A percentile compares a stretch with the other conserved stretches of the same genome.
Evolutionary conservation across 2,888 invertebrate genomes (phyloP).

Genomic region (Oscheius sp.): DNA sequence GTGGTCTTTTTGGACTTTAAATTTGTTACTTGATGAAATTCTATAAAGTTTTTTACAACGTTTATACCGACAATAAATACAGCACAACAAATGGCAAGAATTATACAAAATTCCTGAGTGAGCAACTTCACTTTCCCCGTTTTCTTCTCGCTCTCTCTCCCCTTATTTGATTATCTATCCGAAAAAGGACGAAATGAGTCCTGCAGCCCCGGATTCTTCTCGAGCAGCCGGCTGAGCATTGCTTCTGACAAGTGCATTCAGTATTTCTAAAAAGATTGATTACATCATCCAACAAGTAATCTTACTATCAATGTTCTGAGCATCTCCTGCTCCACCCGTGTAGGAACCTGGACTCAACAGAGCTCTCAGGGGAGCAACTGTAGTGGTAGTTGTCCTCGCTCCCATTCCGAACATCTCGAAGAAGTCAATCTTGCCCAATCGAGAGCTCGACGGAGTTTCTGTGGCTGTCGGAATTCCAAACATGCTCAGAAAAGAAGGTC

Average conservation of each 20-base stretch:
- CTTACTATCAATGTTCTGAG: conserved; percentile 38
- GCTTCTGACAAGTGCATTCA: conserved; percentile 52
- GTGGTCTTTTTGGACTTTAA: conserved; percentile 26
- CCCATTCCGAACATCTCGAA: conserved; percentile 43
- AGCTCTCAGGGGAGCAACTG: conserved; percentile 49
- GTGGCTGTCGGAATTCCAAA: conserved; percentile 33
- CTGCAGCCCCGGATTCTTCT: conserved; percentile 44
- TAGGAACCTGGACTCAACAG: conserved; percentile 37
- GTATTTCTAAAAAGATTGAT: conserved; percentile 41
- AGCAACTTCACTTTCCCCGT: conserved; percentile 6
- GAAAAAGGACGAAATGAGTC: conserved; percentile 51
- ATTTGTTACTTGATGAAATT: background rate
- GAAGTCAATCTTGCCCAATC: conserved; percentile 36
- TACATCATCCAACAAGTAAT: background rate
- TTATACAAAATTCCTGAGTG: conserved; percentile 9
- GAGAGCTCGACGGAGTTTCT: conserved; percentile 13
- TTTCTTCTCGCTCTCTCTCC: conserved; percentile 1
- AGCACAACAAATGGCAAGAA: conserved; percentile 10
- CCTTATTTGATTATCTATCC: conserved; percentile 34
- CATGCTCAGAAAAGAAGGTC: conserved; percentile 24
- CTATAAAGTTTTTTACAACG: conserved; percentile 3
- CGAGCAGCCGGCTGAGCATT: conserved; percentile 50
- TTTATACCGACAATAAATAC: background rate
- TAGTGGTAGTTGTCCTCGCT: conserved; percentile 49
- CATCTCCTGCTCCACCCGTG: conserved; percentile 9